Percentiles rank a stretch among this genome's conserved stretches.
Evolutionary conservation across 92 coral and sea anemone genomes (phyloP).

Genomic region (Porites cylindrica): DNA sequence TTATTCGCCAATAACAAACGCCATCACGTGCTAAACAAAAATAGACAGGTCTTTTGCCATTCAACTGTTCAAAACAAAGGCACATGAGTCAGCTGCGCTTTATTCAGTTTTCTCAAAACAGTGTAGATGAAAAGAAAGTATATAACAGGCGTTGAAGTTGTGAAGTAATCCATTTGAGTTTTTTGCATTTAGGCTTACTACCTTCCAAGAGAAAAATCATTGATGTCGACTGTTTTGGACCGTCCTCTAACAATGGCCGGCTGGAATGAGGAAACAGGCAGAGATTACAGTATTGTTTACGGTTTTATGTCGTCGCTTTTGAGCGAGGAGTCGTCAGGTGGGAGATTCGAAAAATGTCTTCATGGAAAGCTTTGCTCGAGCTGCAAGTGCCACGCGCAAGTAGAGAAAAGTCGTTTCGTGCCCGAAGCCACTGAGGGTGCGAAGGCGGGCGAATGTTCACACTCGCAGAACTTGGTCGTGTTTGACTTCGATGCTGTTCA

Average conservation of each 20-base stretch:
- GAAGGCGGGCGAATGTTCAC: slow-evolving; percentile 22
- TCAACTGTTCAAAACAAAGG: slow-evolving; percentile 37
- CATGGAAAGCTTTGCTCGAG: slow-evolving; percentile 47
- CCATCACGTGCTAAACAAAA: slow-evolving; percentile 23
- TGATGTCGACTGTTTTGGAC: slow-evolving; percentile 32
- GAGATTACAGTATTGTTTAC: slow-evolving; percentile 65
- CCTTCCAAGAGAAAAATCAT: background rate
- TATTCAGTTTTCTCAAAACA: slow-evolving; percentile 10
- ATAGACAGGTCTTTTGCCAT: slow-evolving; percentile 41
- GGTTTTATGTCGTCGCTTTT: slow-evolving; percentile 58
- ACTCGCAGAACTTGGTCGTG: slow-evolving; percentile 48
- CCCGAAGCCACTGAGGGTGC: slow-evolving; percentile 26
- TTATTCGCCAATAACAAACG: background rate
- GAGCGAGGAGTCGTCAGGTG: slow-evolving; percentile 63
- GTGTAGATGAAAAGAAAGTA: background rate
- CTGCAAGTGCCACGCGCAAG: slow-evolving; percentile 43
- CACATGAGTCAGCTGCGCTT: slow-evolving; percentile 13
- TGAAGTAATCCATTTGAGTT: background rate
- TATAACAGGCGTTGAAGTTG: background rate
- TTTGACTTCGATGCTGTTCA: slow-evolving; percentile 86
- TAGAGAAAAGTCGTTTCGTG: slow-evolving; percentile 48
- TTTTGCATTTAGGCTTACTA: background rate
- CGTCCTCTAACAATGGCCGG: slow-evolving; percentile 57
- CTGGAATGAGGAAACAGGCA: slow-evolving; percentile 65
- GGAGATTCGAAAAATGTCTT: slow-evolving; percentile 62